Base-by-base conservation (phyloP, 1,140 invertebrate species). In the Leptinotarsa texana region DNA sequence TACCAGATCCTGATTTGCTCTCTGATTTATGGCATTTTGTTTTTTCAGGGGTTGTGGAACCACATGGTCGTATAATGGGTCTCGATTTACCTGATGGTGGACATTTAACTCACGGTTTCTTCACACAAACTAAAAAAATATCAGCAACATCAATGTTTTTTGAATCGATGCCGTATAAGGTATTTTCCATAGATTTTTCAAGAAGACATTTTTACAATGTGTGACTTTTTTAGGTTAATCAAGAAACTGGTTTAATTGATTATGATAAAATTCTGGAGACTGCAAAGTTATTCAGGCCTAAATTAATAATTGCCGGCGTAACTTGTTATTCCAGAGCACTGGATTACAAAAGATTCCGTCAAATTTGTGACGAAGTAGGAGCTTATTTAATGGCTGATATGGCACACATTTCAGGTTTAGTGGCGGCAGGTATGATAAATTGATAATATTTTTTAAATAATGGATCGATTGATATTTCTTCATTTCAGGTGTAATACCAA, bases 61-160 rank as follows among this genome's bases (percentile, higher is more conserved):
- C 97, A 3, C 96, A 99, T 88, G 97, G 95, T 51, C 88, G 97
- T 63, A 98, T 99, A 79, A 99, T 99, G 97, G 98, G 95, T 3
- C 86, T 99, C 65, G 95, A 99, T 88, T 87, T 99, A 65, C 95
- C 96, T 13, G 97, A 99, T 86, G 98, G 98, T 72, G 98, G 98
- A 2, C 98, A 99, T 87, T 89, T 97, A 57, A 97, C 96, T 65
- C 98, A 98, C 84, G 98, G 92, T 49, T 99, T 98, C 85, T 95
- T 95, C 83, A 98, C 96, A 3, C 86, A 91, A 4, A 92, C 88
- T 3, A 98, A 97, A 84, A 97, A 96, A 86, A 96, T 99, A 33
- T 99, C 97, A 0, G 97, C 97, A 3, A 98, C 97, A 1, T 98
- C 97, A 0, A 93, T 99, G 61, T 99, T 97, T 87, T 99, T 99